Percentiles rank a stretch among this genome's conserved stretches.
These are phyloP conservation scores for Chrysopa pallens DNA, from an alignment of 1,140 invertebrate genomes.

Conservation along the genomic window DNA sequence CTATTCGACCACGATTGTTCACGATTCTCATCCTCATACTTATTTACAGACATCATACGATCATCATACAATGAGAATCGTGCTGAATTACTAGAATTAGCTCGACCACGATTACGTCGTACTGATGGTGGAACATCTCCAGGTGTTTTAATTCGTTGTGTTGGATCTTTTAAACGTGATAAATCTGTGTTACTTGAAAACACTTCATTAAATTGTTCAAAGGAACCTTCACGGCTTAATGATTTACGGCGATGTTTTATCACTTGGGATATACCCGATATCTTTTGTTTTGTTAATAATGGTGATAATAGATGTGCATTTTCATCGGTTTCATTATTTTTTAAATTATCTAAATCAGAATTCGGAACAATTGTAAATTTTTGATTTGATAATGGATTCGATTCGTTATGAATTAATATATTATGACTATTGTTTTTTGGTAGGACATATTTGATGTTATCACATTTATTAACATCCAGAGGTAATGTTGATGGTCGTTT, in stretches of 20 bases:
- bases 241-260: slow-evolving; percentile 14
- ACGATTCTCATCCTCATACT: slow-evolving; percentile 11
- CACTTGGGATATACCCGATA: slow-evolving; percentile 14
- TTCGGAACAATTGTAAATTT: neutral
- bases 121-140: slow-evolving; percentile 61
- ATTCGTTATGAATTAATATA: neutral
- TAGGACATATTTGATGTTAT: neutral
- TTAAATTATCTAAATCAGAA: neutral
- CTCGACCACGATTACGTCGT: slow-evolving; percentile 37
- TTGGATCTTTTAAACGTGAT: slow-evolving; percentile 48
- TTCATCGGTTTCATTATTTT: neutral
- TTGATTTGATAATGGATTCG: neutral
- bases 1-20: slow-evolving; percentile 20
- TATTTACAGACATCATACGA: slow-evolving; percentile 46
- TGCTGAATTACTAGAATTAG: slow-evolving; percentile 21
- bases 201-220: slow-evolving; percentile 51
- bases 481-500: slow-evolving; percentile 19
- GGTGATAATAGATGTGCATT: neutral
- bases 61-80: slow-evolving; percentile 73
- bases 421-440: neutral
- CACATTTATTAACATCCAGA: slow-evolving; percentile 10
- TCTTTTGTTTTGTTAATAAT: neutral
- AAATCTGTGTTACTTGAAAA: slow-evolving; percentile 35
- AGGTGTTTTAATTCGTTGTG: slow-evolving; percentile 61
- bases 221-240: slow-evolving; percentile 31